A percentile compares a stretch with the other conserved stretches of the same genome.
Evolutionary conservation across 2,888 invertebrate genomes (phyloP).

Genomic region (Xestia c-nigrum): DNA sequence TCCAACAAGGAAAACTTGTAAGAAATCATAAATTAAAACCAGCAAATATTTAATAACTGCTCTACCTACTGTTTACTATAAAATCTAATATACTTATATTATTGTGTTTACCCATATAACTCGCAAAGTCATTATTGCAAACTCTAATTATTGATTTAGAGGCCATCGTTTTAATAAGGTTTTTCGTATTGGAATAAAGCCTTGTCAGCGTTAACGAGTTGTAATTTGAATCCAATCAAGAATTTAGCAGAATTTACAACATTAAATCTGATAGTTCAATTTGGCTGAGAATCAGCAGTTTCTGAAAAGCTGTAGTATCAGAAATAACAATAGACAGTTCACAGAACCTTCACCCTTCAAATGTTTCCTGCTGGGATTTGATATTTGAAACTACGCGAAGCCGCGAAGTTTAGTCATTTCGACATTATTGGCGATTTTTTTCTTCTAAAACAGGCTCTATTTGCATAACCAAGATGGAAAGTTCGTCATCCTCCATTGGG

Average conservation of each 20-base stretch:
- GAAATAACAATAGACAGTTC: background rate
- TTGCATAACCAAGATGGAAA: background rate
- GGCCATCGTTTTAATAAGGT: background rate
- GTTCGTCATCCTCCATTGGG: background rate
- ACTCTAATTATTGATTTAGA: background rate
- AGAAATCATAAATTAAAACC: background rate
- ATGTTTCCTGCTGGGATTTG: background rate
- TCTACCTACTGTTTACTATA: too few species aligned
- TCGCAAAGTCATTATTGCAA: background rate
- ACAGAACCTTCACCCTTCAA: background rate
- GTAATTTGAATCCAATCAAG: conserved; percentile 41
- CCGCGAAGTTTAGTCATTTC: background rate
- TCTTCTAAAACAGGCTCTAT: background rate
- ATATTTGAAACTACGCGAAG: background rate
- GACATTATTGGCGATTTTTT: background rate
- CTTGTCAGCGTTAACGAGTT: conserved; percentile 38
- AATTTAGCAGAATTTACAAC: conserved; percentile 18
- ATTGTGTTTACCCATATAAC: background rate
- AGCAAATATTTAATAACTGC: too few species aligned
- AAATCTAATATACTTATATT: too few species aligned
- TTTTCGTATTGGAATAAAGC: conserved; percentile 15
- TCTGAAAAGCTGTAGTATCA: background rate
- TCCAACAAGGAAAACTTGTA: conserved; percentile 2
- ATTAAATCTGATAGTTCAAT: conserved; percentile 6
- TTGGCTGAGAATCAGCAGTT: conserved; percentile 7